Base-by-base conservation (phyloP, 2,797 vertebrate genomes). In the Gallirallus australis region DNA sequence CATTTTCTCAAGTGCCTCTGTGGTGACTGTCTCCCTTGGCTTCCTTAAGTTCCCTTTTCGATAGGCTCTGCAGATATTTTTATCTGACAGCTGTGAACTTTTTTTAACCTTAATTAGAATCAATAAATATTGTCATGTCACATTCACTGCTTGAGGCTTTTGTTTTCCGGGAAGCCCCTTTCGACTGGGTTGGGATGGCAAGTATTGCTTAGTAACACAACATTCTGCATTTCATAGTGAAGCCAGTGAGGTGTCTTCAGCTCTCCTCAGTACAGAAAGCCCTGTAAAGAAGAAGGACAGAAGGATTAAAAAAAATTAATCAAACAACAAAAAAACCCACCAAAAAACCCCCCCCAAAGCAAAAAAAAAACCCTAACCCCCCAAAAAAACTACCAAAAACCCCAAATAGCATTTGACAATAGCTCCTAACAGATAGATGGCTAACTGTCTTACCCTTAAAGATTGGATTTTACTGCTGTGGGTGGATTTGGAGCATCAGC, bases 1-100 rank as follows among this genome's bases (percentile, higher is more conserved):
- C 93, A 98, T 98, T 97, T 97, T 98, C 98, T 98, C 84, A 99
- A 99, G 99, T 99, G 98, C 98, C 99, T 99, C 98, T 98, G 98
- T 98, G 98, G 97, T 97, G 97, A 94, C 95, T 96, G 94, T 97
- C 68, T 96, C 93, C 60, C 24, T 94, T 92, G 84, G 89, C 97
- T 96, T 86, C 93, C 72, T 91, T 82, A 80, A 60, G 75, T 94
- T 97, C 89, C 77, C 59, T 93, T 96, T 96, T 92, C 91, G 86
- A 65, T 89, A 70, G 90, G 66, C 72, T 83, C 85, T 85, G 93
- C 91, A 81, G 95, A 68, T 97, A 95, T 96, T 95, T 97, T 97
- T 97, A 97, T 85, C 95, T 96, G 94, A 93, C 85, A 94, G 80
- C 80, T 96, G 95, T 97, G 94, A 93, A 81, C 63, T 92, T 96